phyloP scores from a whole-genome alignment of 2,888 invertebrate genomes.

The Andrena minutula region DNA sequence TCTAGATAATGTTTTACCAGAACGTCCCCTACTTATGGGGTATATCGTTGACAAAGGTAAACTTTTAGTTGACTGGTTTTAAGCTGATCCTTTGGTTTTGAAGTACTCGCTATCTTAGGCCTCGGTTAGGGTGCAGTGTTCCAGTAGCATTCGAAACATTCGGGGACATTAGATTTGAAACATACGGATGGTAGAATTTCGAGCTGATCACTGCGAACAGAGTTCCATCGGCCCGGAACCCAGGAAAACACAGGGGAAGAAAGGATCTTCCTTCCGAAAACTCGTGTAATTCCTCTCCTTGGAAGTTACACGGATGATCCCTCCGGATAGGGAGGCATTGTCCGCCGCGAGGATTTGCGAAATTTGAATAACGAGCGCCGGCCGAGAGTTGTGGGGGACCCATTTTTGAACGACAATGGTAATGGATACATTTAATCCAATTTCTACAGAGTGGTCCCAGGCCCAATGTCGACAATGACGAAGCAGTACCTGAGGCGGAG shows the following conservation, averaged over 20 bases:
- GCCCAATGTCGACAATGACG: constrained; percentile 66
- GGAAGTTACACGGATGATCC: constrained; percentile 67
- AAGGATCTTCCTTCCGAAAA: constrained; percentile 27
- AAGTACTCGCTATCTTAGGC: neutral
- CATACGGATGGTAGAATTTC: neutral
- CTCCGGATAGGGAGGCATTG: constrained; percentile 26
- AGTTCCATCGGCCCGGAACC: constrained; percentile 69
- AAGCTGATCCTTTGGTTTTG: constrained; percentile 1
- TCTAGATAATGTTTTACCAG: no score
- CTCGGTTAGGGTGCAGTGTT: neutral
- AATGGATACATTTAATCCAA: constrained; percentile 85
- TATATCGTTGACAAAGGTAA: neutral
- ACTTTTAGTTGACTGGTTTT: neutral
- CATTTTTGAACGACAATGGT: constrained; percentile 76
- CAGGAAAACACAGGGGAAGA: constrained; percentile 46
- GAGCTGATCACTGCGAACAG: constrained; percentile 9
- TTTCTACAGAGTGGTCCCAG: constrained; percentile 73
- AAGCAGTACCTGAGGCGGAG: constrained; percentile 44
- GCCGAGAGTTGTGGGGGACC: constrained; percentile 44
- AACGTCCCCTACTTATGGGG: neutral
- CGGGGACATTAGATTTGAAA: neutral
- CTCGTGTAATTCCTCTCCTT: constrained; percentile 58
- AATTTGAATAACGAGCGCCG: constrained; percentile 55
- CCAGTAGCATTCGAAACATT: neutral
- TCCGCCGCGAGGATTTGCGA: constrained; percentile 44